Evolutionary conservation across 1,140 invertebrate species (phyloP), one percentile per base, ranked within the genome.

Genomic region (Druon quercuslanigerum): DNA sequence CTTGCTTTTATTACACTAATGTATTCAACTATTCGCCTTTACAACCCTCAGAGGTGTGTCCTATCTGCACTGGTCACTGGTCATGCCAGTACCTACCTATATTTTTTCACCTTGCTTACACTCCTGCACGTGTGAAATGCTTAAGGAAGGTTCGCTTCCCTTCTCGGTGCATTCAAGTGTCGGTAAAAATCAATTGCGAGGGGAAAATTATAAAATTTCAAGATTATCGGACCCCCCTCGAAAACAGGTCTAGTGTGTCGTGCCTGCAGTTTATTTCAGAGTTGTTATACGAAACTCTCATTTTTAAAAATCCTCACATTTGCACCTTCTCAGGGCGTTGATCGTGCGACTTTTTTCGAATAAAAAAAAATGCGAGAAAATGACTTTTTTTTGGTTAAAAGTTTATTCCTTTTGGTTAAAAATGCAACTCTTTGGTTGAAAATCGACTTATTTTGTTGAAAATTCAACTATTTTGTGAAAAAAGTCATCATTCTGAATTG

Each of bases 31-130:
- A 85, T 84, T 82, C 82, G 57, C 54, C 80, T 82, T 78, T 72
- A 74, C 79, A 76, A 82, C 74, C 78, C 79, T 81, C 76, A 33
- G 72, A 81, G 76, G 79, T 82, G 78, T 74, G 76, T 70, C 72
- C 79, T 84, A 83, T 85, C 76, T 83, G 78, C 76, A 87, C 86
- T 78, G 82, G 84, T 87, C 82, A 83, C 60, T 66, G 83, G 82
- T 83, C 81, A 74, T 83, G 79, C 73, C 76, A 74, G 70, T 25
- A 33, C 2, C 25, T 80, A 81, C 79, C 52, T 51, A 46, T 77
- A 56, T 66, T 66, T 66, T 66, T 66, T 66, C 60, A 66, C 60
- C 60, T 66, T 66, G 60, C 60, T 66, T 66, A 66, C 33, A 66
- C 60, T 77, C 46, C 66, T 20, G 75, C 40, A 82, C 82, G 80